phyloP scores from a whole-genome alignment of 2,797 vertebrate genomes.

The Anguilla obscura region DNA sequence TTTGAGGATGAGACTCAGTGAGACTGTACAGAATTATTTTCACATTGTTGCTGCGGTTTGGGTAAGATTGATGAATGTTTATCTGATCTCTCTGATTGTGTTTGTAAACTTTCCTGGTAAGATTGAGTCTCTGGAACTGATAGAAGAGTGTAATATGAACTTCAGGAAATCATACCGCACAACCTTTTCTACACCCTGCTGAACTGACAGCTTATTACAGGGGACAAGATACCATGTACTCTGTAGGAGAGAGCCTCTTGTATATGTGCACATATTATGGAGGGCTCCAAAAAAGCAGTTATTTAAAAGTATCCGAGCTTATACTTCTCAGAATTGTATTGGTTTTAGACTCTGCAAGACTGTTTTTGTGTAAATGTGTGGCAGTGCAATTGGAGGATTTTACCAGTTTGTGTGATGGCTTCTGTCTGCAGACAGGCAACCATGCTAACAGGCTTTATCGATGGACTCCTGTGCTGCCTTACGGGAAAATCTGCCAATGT shows the following conservation, averaged over 20 bases:
- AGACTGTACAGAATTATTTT: not conserved
- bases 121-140: not conserved
- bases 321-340: not conserved
- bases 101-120: not conserved
- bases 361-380: not conserved
- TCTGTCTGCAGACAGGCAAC: constrained; percentile 59
- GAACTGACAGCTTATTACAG: not conserved
- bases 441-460: constrained; percentile 92
- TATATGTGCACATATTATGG: not conserved
- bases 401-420: not conserved
- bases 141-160: not conserved
- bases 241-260: not conserved
- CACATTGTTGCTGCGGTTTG: not conserved
- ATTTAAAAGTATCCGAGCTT: not conserved
- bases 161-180: not conserved
- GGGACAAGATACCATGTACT: not conserved
- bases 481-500: constrained; percentile 83
- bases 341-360: not conserved
- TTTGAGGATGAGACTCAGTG: constrained; percentile 27
- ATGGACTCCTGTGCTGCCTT: constrained; percentile 92
- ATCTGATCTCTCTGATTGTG: not conserved
- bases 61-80: not conserved
- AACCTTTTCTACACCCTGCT: constrained; percentile 6
- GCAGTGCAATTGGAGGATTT: not conserved
- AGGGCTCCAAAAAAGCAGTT: not conserved